phyloP scores from a whole-genome alignment of 1,140 invertebrate genomes.

The Drosophila paulistorum region DNA sequence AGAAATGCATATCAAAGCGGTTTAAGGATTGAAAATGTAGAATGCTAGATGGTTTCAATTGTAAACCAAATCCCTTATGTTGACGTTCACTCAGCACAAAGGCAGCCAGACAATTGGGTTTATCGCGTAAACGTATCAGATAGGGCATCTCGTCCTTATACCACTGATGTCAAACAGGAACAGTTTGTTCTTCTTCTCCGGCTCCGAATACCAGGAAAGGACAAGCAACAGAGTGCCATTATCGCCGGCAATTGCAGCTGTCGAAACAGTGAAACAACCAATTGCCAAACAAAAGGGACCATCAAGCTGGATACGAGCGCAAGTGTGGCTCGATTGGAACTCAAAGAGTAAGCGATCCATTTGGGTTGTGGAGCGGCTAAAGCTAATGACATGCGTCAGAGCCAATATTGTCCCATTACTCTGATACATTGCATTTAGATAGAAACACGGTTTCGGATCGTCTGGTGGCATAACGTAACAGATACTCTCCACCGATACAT shows the following conservation, averaged over 20 bases:
- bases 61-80: slow-evolving; percentile 54
- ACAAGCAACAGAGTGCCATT: slow-evolving; percentile 75
- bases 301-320: slow-evolving; percentile 57
- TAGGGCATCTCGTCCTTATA: slow-evolving; percentile 96
- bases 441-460: slow-evolving; percentile 89
- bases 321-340: slow-evolving; percentile 21
- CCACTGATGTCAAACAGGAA: slow-evolving; percentile 96
- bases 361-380: slow-evolving; percentile 52
- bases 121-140: slow-evolving; percentile 17
- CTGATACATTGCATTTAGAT: slow-evolving; percentile 86
- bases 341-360: slow-evolving; percentile 34
- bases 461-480: slow-evolving; percentile 86
- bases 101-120: slow-evolving; percentile 56
- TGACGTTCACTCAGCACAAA: slow-evolving; percentile 58
- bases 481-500: slow-evolving; percentile 25
- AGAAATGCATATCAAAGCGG: slow-evolving; percentile 90
- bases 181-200: slow-evolving; percentile 75
- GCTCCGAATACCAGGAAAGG: slow-evolving; percentile 81
- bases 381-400: slow-evolving; percentile 83
- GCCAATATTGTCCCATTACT: slow-evolving; percentile 53
- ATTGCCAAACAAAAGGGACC: slow-evolving; percentile 32
- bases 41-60: not conserved
- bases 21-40: slow-evolving; percentile 83
- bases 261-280: slow-evolving; percentile 51
- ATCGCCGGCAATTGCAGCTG: slow-evolving; percentile 49